Evolutionary conservation across 2,113 vertebrate genomes (phyloP).

Genomic region (Sardina pilchardus): DNA sequence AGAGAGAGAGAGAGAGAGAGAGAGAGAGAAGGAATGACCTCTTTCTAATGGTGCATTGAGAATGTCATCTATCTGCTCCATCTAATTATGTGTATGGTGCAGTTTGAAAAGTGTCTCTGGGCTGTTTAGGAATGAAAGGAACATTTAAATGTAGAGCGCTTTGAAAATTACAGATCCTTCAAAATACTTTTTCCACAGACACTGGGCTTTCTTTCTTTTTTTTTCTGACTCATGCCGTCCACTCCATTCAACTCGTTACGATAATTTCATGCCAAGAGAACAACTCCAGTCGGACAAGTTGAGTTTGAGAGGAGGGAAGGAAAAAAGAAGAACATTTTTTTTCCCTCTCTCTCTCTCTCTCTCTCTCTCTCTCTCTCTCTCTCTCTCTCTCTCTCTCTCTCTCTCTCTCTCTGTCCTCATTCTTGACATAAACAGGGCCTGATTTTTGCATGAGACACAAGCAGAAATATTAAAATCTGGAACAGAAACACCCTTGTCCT

Average conservation of each 20-base stretch:
- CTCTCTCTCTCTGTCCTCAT: conserved; percentile 76
- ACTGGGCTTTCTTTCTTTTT: conserved; percentile 55
- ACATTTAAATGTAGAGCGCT: conserved; percentile 93
- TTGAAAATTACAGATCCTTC: conserved; percentile 95
- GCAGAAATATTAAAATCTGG: conserved; percentile 82
- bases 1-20: conserved; percentile 67
- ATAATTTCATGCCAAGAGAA: conserved; percentile 90
- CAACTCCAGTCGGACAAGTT: conserved; percentile 77
- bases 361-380: not conserved
- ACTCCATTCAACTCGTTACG: conserved; percentile 87
- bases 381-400: not conserved
- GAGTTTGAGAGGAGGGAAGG: conserved; percentile 76
- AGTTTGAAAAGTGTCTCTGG: conserved; percentile 92
- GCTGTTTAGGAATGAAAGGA: conserved; percentile 98
- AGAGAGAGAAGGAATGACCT: conserved; percentile 84
- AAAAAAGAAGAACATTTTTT: conserved; percentile 34
- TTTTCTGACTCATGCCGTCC: conserved; percentile 79
- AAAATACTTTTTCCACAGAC: conserved; percentile 88
- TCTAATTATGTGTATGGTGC: conserved; percentile 97
- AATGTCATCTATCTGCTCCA: conserved; percentile 96
- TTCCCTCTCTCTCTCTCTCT: conserved; percentile 17
- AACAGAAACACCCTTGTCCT: conserved; percentile 87
- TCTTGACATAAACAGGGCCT: conserved; percentile 76
- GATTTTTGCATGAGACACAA: conserved; percentile 77
- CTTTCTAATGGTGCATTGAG: conserved; percentile 93